A percentile compares a stretch with the other conserved stretches of the same genome.
These are phyloP conservation scores for Rutpela maculata DNA, from an alignment of 2,888 invertebrate genomes.

Conservation along the genomic window DNA sequence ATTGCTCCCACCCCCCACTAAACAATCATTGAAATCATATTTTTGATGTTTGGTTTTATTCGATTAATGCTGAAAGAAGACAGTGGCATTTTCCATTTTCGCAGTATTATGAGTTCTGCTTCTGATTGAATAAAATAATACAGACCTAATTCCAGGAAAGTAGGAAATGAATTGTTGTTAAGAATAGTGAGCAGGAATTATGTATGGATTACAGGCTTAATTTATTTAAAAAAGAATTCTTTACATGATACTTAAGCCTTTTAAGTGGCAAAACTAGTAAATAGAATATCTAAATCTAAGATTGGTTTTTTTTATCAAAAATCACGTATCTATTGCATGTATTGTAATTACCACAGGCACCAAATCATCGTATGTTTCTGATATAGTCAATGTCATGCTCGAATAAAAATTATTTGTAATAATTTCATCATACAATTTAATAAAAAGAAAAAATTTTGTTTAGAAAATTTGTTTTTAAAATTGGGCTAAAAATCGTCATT, in stretches of 20 bases:
- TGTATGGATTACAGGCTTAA: constrained; percentile 10
- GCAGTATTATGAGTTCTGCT: no score
- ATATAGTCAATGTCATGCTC: background rate
- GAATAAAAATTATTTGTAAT: no score
- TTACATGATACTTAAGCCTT: constrained; percentile 1
- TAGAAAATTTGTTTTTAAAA: no score
- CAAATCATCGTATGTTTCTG: background rate
- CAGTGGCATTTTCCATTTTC: no score
- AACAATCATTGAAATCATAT: no score
- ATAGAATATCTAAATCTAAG: constrained; percentile 17
- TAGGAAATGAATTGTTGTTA: constrained; percentile 2
- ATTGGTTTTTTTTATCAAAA: constrained; percentile 15
- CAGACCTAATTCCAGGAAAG: background rate
- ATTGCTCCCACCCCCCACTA: no score
- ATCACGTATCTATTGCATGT: constrained; percentile 18
- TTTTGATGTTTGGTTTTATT: no score
- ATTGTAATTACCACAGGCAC: background rate
- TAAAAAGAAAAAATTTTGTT: no score
- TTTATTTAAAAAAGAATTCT: constrained; percentile 17
- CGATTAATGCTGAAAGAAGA: no score
- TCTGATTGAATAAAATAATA: background rate
- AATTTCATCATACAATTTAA: no score
- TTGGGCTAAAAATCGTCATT: no score
- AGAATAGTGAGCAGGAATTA: background rate
- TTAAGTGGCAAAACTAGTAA: constrained; percentile 12